Conservation (phyloP, 2,113 vertebrate genomes). For the Xerus inauris region DNA sequence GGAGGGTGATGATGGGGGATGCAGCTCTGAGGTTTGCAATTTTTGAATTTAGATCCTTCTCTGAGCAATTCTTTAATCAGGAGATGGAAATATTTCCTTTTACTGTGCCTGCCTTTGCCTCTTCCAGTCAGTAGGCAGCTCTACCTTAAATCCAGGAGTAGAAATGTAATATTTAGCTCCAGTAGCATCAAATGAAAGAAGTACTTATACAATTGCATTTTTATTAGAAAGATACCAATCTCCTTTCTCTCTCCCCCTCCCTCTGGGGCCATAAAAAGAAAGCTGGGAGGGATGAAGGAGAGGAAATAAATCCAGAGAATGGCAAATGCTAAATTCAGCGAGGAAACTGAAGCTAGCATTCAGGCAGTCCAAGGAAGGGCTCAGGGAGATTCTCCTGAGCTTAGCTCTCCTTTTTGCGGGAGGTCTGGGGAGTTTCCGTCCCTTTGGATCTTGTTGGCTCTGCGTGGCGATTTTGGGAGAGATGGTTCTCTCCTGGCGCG, state of each 20-base stretch:
- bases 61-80: slow-evolving; percentile 48
- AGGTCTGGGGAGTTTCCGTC: not conserved
- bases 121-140: slow-evolving; percentile 11
- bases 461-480: not conserved
- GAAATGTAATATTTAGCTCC: slow-evolving; percentile 47
- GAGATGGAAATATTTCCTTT: slow-evolving; percentile 70
- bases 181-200: slow-evolving; percentile 44
- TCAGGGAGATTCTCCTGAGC: not conserved
- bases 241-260: slow-evolving; percentile 42
- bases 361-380: not conserved
- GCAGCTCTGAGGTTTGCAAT: slow-evolving; percentile 69
- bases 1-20: slow-evolving; percentile 56
- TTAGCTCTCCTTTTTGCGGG: not conserved
- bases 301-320: slow-evolving; percentile 62
- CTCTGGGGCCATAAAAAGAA: slow-evolving; percentile 66
- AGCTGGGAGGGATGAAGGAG: slow-evolving; percentile 47
- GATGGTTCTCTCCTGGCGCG: not conserved
- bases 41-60: slow-evolving; percentile 45
- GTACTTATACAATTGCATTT: slow-evolving; percentile 54
- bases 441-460: not conserved
- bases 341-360: not conserved
- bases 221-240: slow-evolving; percentile 72
- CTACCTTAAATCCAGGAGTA: not conserved
- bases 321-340: slow-evolving; percentile 39
- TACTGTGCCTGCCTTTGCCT: slow-evolving; percentile 7